Evolutionary conservation across 2,797 vertebrate species (phyloP).

Genomic region (Heterohyrax brucei): DNA sequence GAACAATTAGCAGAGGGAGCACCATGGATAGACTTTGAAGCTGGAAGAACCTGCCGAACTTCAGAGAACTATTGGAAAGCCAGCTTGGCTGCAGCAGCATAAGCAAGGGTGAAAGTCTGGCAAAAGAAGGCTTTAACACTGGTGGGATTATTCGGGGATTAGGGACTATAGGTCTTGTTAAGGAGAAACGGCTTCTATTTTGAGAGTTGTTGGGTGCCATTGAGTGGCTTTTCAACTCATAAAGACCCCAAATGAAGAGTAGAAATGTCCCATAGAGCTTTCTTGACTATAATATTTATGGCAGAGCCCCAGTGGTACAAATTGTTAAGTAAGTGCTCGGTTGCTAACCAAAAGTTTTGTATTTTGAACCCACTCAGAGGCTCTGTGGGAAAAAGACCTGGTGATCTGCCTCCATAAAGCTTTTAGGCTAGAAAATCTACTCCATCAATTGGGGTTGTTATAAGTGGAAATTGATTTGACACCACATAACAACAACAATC

Average conservation of each 20-base stretch:
- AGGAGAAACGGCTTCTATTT: neutral
- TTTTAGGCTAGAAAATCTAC: neutral
- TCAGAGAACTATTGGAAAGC: neutral
- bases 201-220: neutral
- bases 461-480: neutral
- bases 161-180: neutral
- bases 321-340: neutral
- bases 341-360: neutral
- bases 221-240: neutral
- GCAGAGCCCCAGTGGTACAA: neutral
- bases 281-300: neutral
- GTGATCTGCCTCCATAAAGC: neutral
- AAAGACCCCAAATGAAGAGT: neutral
- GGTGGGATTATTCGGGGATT: neutral
- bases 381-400: neutral
- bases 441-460: neutral
- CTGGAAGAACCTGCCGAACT: neutral
- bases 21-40: no score
- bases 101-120: rapidly evolving
- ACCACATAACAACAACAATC: neutral
- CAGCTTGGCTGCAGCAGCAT: neutral
- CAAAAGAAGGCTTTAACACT: rapidly evolving
- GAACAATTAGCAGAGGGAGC: neutral
- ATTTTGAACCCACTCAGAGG: neutral
- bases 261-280: neutral